Conservation (phyloP, 2,113 vertebrate species). For the Tricholaema leucomelas region DNA sequence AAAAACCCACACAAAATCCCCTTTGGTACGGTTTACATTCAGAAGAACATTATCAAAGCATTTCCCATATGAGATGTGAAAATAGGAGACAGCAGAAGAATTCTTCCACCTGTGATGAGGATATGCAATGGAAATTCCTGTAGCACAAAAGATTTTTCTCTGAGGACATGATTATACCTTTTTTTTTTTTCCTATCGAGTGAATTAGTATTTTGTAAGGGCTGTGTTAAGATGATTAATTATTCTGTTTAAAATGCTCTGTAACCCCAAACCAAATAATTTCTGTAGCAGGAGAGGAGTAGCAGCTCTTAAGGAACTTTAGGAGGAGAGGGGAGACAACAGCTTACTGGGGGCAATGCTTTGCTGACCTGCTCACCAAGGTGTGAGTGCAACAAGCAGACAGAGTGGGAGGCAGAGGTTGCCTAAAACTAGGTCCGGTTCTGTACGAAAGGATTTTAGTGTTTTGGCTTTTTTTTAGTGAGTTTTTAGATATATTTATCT, state of each 20-base stretch:
- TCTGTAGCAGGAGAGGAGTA: neutral
- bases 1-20: slow-evolving; percentile 9
- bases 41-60: slow-evolving; percentile 43
- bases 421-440: neutral
- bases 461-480: neutral
- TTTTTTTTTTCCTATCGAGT: neutral
- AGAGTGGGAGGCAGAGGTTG: neutral
- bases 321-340: neutral
- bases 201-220: slow-evolving; percentile 47
- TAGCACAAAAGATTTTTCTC: slow-evolving; percentile 59
- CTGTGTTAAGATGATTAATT: slow-evolving; percentile 35
- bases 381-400: neutral
- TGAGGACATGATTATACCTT: slow-evolving; percentile 29
- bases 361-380: slow-evolving; percentile 18
- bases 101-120: slow-evolving; percentile 23
- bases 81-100: slow-evolving; percentile 39
- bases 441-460: slow-evolving; percentile 5
- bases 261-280: slow-evolving; percentile 1
- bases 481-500: neutral
- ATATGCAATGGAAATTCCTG: slow-evolving; percentile 30
- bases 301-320: slow-evolving; percentile 50
- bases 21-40: slow-evolving; percentile 36
- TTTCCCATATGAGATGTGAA: slow-evolving; percentile 39
- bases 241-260: slow-evolving; percentile 47
- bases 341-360: neutral